These are phyloP conservation scores for Thecophora atra DNA, from an alignment of 2,888 invertebrate species.

Conservation along the genomic window DNA sequence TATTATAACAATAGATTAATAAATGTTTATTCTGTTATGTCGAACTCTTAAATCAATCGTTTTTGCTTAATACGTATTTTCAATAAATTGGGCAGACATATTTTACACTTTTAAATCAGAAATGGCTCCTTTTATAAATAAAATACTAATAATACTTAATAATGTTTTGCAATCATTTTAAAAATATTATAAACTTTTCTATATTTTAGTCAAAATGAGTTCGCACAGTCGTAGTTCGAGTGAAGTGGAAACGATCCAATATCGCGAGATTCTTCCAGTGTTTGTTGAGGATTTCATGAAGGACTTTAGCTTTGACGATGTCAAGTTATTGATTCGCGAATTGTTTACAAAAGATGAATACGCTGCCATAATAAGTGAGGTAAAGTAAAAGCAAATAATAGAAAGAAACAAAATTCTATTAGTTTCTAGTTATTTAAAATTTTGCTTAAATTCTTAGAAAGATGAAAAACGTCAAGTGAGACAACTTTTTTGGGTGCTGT, in stretches of 20 bases:
- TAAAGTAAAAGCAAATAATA: conserved; percentile 18
- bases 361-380: conserved; percentile 42
- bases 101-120: too few relatives aligned
- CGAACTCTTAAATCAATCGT: too few relatives aligned
- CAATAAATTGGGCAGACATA: too few relatives aligned
- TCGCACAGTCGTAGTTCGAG: conserved; percentile 51
- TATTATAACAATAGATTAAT: conserved; percentile 29
- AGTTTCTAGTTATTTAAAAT: background rate
- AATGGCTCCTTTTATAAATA: too few relatives aligned
- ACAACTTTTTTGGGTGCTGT: conserved; percentile 51
- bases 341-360: conserved; percentile 40
- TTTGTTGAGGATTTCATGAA: conserved; percentile 47
- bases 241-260: conserved; percentile 48
- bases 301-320: conserved; percentile 51
- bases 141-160: too few relatives aligned
- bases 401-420: background rate
- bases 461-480: conserved; percentile 45
- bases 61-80: too few relatives aligned
- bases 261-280: conserved; percentile 49
- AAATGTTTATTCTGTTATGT: too few relatives aligned
- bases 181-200: background rate
- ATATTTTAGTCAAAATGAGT: conserved; percentile 44
- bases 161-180: too few relatives aligned
- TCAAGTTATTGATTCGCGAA: conserved; percentile 42
- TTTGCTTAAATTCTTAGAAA: conserved; percentile 42